Conservation (phyloP, 2,113 vertebrate genomes). For the Sitta europaea region DNA sequence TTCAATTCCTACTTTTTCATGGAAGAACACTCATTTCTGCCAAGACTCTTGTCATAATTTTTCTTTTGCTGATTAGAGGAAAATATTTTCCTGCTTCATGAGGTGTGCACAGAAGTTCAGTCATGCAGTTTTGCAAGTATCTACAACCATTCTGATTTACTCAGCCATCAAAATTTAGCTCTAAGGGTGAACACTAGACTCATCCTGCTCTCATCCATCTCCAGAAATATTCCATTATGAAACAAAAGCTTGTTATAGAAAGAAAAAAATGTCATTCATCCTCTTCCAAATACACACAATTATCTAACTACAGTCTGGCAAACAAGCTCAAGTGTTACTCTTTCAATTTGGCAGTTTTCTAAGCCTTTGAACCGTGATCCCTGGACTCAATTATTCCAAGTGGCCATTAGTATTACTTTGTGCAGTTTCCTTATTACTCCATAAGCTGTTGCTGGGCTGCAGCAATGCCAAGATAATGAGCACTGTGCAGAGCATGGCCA, state of each 20-base stretch:
- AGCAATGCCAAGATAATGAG: constrained; percentile 7
- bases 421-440: not conserved
- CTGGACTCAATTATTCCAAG: not conserved
- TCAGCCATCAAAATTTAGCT: constrained; percentile 46
- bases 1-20: not conserved
- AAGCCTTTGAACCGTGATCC: not conserved
- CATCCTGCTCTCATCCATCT: not conserved
- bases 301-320: constrained; percentile 10
- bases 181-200: not conserved
- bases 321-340: not conserved
- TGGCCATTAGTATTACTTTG: not conserved
- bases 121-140: constrained; percentile 12
- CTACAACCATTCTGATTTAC: constrained; percentile 34
- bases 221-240: constrained; percentile 21
- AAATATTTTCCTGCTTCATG: not conserved
- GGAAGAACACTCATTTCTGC: not conserved
- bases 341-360: not conserved
- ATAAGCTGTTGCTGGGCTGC: not conserved
- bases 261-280: constrained; percentile 16
- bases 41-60: not conserved
- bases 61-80: constrained; percentile 25
- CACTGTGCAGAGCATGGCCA: not conserved
- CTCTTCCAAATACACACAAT: constrained; percentile 45
- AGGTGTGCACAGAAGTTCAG: constrained; percentile 38
- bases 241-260: not conserved